Percentiles rank a stretch among this genome's conserved stretches.
phyloP scores from a whole-genome alignment of 2,888 invertebrate genomes.

The Aleiodes leptofemur region DNA sequence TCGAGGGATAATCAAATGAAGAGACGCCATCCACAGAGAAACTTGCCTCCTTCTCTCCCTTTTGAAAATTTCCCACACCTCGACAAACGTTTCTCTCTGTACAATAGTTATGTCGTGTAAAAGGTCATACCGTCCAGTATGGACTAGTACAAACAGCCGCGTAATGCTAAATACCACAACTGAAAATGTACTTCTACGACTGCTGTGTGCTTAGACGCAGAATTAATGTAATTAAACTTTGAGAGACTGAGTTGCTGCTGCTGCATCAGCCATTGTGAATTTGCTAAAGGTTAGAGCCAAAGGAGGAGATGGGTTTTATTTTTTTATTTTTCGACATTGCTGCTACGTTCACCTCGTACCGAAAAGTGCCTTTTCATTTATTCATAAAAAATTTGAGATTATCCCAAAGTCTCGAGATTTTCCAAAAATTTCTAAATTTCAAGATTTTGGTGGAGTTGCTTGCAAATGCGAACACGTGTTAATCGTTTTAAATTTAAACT shows the following conservation, averaged over 20 bases:
- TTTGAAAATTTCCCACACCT: neutral
- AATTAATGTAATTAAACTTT: conserved; percentile 60
- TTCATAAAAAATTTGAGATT: no score
- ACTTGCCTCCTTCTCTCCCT: conserved; percentile 9
- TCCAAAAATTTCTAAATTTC: no score
- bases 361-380: no score
- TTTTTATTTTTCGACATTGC: no score
- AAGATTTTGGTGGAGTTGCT: no score
- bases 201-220: conserved; percentile 42
- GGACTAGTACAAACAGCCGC: conserved; percentile 53
- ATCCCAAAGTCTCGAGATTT: no score
- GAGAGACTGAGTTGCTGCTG: conserved; percentile 20
- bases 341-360: no score
- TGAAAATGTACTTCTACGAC: conserved; percentile 57
- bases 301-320: no score
- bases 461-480: no score
- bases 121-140: conserved; percentile 35
- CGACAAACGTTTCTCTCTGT: neutral
- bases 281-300: neutral
- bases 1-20: conserved; percentile 54
- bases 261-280: conserved; percentile 3
- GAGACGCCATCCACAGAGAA: conserved; percentile 42
- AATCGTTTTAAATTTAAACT: no score
- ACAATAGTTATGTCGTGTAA: conserved; percentile 24
- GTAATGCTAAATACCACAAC: conserved; percentile 58